Conservation (phyloP, 1,140 invertebrate genomes). For the Linepithema humile region DNA sequence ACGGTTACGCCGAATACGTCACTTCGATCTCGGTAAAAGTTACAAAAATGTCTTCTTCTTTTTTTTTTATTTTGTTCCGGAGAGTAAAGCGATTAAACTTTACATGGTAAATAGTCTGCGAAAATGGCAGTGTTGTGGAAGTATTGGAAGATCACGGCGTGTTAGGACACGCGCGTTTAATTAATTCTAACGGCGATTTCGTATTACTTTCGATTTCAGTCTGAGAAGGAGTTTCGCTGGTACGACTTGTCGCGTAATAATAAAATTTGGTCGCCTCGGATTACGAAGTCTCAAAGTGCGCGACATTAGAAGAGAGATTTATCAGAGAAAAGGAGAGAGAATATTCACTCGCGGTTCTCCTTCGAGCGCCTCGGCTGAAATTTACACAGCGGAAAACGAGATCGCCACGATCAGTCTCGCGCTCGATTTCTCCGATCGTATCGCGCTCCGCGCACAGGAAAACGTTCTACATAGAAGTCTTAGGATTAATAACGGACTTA, state of each 20-base stretch:
- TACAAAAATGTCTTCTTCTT: conserved; percentile 21
- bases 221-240: conserved; percentile 46
- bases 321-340: neutral
- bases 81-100: neutral
- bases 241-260: conserved; percentile 25
- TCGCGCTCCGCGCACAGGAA: conserved; percentile 35
- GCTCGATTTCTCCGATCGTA: conserved; percentile 10
- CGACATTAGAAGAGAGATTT: conserved; percentile 69
- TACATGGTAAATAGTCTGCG: conserved; percentile 33
- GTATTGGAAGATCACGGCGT: conserved; percentile 45
- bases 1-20: neutral
- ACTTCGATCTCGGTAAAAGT: neutral
- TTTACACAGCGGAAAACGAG: conserved; percentile 57
- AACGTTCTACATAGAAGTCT: conserved; percentile 71
- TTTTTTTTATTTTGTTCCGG: neutral
- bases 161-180: conserved; percentile 20
- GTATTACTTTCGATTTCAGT: conserved; percentile 68
- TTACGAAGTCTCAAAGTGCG: conserved; percentile 48
- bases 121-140: conserved; percentile 65
- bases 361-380: conserved; percentile 42
- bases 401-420: conserved; percentile 11
- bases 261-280: neutral
- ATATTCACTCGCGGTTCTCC: conserved; percentile 1
- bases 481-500: conserved; percentile 77
- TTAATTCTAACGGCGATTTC: conserved; percentile 49